These are phyloP conservation scores for Mnemiopsis leidyi DNA, from an alignment of 37 sponge, comb jelly and placozoan genomes.

Conservation along the genomic window DNA sequence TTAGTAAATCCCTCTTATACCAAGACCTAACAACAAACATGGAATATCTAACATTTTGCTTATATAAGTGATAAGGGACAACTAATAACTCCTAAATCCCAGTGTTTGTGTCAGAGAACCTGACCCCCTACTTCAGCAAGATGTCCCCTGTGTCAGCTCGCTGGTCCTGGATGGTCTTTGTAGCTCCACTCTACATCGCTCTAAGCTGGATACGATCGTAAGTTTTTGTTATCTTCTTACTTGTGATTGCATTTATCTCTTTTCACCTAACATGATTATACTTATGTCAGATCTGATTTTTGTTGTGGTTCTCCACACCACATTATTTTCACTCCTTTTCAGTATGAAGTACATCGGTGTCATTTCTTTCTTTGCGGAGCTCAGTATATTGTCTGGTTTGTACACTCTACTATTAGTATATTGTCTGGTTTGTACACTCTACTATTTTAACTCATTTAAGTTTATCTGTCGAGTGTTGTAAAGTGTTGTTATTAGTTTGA, in stretches of 20 bases:
- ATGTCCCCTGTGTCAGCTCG: background rate
- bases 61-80: background rate
- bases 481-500: no score
- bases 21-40: background rate
- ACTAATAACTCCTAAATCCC: background rate
- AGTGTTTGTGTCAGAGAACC: constrained; percentile 59
- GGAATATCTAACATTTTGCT: background rate
- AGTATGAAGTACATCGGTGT: constrained; percentile 45
- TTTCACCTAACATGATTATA: no score
- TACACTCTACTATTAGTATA: no score
- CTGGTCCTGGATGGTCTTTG: background rate
- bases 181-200: constrained; percentile 27
- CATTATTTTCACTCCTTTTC: background rate
- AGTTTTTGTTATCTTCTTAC: no score
- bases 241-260: no score
- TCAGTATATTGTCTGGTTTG: background rate
- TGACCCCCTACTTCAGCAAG: constrained; percentile 9
- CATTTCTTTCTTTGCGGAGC: constrained; percentile 38
- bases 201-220: constrained; percentile 63
- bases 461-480: no score
- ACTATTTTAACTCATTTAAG: no score
- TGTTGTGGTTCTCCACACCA: background rate
- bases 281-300: background rate
- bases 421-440: background rate
- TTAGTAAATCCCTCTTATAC: no score